A percentile compares a stretch with the other conserved stretches of the same genome.
phyloP scores from a whole-genome alignment of 2,888 invertebrate species.

The Apoda limacodes region DNA sequence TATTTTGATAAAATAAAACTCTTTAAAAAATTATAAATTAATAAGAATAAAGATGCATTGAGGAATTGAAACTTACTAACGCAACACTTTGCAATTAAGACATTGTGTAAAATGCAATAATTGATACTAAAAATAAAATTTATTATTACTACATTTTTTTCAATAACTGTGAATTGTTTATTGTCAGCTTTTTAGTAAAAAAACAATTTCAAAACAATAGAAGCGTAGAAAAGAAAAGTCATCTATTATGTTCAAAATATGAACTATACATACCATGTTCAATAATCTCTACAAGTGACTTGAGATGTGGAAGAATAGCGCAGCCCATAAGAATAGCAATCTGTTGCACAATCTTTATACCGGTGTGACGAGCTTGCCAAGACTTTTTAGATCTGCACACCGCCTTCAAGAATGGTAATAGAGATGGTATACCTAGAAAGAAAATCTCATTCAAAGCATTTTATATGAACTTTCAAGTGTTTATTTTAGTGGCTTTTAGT shows the following conservation, averaged over 20 bases:
- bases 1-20: too few species aligned
- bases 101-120: too few species aligned
- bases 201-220: constrained; percentile 2
- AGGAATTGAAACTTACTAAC: too few species aligned
- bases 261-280: constrained; percentile 94
- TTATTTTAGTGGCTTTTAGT: too few species aligned
- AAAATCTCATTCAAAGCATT: not conserved
- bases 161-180: too few species aligned
- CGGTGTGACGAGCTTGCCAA: constrained; percentile 98
- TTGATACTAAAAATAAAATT: too few species aligned
- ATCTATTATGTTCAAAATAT: constrained; percentile 4
- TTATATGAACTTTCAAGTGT: too few species aligned
- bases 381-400: constrained; percentile 99
- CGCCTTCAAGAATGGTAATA: constrained; percentile 97
- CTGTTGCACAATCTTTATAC: constrained; percentile 99
- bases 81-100: too few species aligned
- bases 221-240: constrained; percentile 2
- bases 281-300: constrained; percentile 98
- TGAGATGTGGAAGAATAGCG: constrained; percentile 97
- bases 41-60: too few species aligned
- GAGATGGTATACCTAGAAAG: constrained; percentile 83
- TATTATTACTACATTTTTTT: too few species aligned
- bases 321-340: constrained; percentile 99
- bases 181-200: constrained; percentile 2
- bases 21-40: too few species aligned